Conservation (phyloP, 2,113 vertebrate genomes). For the Ochotona princeps region DNA sequence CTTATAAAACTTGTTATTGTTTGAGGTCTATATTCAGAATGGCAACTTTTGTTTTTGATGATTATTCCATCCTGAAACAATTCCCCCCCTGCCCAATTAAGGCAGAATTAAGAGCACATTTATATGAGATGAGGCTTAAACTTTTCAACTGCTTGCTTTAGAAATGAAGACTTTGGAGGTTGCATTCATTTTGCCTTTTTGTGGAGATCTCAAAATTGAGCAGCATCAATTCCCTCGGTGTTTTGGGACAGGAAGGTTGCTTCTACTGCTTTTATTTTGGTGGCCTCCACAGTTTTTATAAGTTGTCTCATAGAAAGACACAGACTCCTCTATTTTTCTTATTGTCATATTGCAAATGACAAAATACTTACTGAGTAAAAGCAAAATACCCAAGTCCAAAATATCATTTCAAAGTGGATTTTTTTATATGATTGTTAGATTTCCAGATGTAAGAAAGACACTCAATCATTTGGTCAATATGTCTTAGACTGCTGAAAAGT, state of each 20-base stretch:
- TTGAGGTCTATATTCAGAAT: conserved; percentile 66
- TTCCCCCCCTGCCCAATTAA: conserved; percentile 67
- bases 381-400: conserved; percentile 60
- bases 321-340: conserved; percentile 52
- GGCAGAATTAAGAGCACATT: conserved; percentile 77
- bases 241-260: conserved; percentile 54
- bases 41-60: conserved; percentile 75
- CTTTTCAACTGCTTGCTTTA: conserved; percentile 6
- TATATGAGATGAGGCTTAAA: conserved; percentile 65
- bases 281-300: conserved; percentile 69
- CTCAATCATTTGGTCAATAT: conserved; percentile 72
- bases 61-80: conserved; percentile 76
- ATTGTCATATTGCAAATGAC: conserved; percentile 11
- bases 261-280: conserved; percentile 75
- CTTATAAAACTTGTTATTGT: conserved; percentile 74
- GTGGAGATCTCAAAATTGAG: conserved; percentile 45
- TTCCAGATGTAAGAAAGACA: conserved; percentile 73
- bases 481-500: conserved; percentile 77
- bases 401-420: conserved; percentile 40
- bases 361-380: conserved; percentile 27
- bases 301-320: conserved; percentile 57
- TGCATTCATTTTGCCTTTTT: conserved; percentile 59
- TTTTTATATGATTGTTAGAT: conserved; percentile 36
- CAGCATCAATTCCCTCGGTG: conserved; percentile 54
- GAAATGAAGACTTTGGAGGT: conserved; percentile 40